phyloP scores from a whole-genome alignment of 2,888 invertebrate genomes.

The Lycocerus yunnanus region DNA sequence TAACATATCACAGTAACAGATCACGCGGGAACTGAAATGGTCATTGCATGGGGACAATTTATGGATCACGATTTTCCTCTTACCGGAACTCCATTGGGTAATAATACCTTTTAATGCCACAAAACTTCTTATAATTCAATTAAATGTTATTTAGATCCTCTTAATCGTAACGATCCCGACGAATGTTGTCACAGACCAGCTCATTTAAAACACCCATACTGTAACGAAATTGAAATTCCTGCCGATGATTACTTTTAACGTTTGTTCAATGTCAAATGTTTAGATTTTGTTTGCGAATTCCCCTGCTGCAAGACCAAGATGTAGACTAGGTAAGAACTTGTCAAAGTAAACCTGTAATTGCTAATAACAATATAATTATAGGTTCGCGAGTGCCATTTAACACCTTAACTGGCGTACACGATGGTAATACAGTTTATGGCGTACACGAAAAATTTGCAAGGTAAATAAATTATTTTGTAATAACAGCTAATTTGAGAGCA shows the following conservation, averaged over 20 bases:
- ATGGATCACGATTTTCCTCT: conserved; percentile 94
- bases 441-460: conserved; percentile 80
- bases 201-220: conserved; percentile 87
- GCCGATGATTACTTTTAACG: conserved; percentile 91
- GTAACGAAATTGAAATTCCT: conserved; percentile 86
- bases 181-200: conserved; percentile 85
- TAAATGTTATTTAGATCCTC: conserved; percentile 67
- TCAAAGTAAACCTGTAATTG: not conserved
- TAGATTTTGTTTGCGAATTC: conserved; percentile 88
- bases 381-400: conserved; percentile 86
- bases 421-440: conserved; percentile 90
- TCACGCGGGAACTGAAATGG: conserved; percentile 91
- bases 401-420: conserved; percentile 82
- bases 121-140: not conserved
- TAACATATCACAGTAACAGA: too few relatives aligned
- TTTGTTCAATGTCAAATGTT: conserved; percentile 81
- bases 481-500: not conserved
- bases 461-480: conserved; percentile 52
- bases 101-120: conserved; percentile 40
- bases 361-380: conserved; percentile 43
- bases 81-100: conserved; percentile 86
- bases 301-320: conserved; percentile 85
- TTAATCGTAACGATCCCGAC: conserved; percentile 87
- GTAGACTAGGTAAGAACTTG: conserved; percentile 71
- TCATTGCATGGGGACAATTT: conserved; percentile 94